Conservation (phyloP, 2,888 invertebrate genomes). For the Drosophila niveifrons region DNA sequence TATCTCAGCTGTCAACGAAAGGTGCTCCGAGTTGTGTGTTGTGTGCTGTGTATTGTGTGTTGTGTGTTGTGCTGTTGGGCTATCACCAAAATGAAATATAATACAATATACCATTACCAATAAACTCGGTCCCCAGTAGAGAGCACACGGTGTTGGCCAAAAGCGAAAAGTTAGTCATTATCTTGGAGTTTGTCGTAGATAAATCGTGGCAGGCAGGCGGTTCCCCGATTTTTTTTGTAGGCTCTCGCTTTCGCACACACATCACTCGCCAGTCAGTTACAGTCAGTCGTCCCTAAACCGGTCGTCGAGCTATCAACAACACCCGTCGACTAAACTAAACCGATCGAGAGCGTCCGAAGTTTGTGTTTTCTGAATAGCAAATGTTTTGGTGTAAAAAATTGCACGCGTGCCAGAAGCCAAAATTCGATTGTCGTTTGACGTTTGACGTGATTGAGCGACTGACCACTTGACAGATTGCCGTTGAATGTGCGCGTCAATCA, state of each 20-base stretch:
- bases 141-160: slow-evolving; percentile 29
- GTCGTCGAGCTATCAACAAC: slow-evolving; percentile 17
- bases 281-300: slow-evolving; percentile 35
- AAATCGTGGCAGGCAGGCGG: slow-evolving; percentile 61
- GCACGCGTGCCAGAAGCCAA: slow-evolving; percentile 6
- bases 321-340: neutral
- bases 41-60: slow-evolving; percentile 2
- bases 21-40: slow-evolving; percentile 39
- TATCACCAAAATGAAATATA: slow-evolving; percentile 75
- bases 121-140: slow-evolving; percentile 9
- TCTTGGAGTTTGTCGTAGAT: slow-evolving; percentile 79
- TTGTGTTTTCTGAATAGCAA: slow-evolving; percentile 32
- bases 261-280: slow-evolving; percentile 40
- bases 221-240: slow-evolving; percentile 12
- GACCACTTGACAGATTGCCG: slow-evolving; percentile 35
- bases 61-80: slow-evolving; percentile 13
- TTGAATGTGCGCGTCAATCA: slow-evolving; percentile 17
- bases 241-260: slow-evolving; percentile 37
- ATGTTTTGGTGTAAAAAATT: slow-evolving; percentile 6
- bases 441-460: too few species aligned
- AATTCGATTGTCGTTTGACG: neutral
- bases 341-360: slow-evolving; percentile 11
- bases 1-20: slow-evolving; percentile 62
- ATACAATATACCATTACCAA: slow-evolving; percentile 61
- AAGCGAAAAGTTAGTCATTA: slow-evolving; percentile 69